A percentile compares a stretch with the other conserved stretches of the same genome.
phyloP scores from a whole-genome alignment of 2,888 invertebrate species.

The Cephus pulcher region DNA sequence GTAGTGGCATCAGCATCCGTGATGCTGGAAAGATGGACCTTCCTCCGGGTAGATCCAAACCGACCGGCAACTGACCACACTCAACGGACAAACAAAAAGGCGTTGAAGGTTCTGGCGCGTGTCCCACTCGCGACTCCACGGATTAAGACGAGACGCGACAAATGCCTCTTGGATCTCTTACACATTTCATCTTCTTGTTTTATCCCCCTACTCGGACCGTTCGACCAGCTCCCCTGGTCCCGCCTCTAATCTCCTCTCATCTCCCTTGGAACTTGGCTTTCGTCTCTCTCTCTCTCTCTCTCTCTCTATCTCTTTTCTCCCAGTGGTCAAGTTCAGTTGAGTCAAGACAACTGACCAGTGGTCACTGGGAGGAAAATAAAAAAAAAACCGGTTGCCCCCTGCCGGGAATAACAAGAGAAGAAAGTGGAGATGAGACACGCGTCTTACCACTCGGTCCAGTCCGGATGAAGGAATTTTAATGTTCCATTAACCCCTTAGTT shows the following conservation, averaged over 20 bases:
- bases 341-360: slow-evolving; percentile 47
- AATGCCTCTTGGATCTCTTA: slow-evolving; percentile 24
- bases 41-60: slow-evolving; percentile 16
- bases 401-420: background rate
- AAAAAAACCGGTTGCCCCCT: slow-evolving; percentile 52
- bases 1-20: slow-evolving; percentile 12
- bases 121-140: slow-evolving; percentile 47
- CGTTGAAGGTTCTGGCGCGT: slow-evolving; percentile 35
- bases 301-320: background rate
- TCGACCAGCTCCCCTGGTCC: background rate
- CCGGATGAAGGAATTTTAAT: background rate
- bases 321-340: background rate
- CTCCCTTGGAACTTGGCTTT: background rate
- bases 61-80: slow-evolving; percentile 43
- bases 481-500: background rate
- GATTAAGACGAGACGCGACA: slow-evolving; percentile 45
- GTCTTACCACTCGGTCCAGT: background rate
- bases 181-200: slow-evolving; percentile 23
- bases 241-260: background rate
- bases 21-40: slow-evolving; percentile 13
- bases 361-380: slow-evolving; percentile 48
- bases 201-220: background rate
- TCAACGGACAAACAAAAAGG: slow-evolving; percentile 35
- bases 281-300: no score
- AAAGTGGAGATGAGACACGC: slow-evolving; percentile 2